Conservation (phyloP, 1,140 invertebrate genomes). For the Pseudachorutes palmiensis region DNA sequence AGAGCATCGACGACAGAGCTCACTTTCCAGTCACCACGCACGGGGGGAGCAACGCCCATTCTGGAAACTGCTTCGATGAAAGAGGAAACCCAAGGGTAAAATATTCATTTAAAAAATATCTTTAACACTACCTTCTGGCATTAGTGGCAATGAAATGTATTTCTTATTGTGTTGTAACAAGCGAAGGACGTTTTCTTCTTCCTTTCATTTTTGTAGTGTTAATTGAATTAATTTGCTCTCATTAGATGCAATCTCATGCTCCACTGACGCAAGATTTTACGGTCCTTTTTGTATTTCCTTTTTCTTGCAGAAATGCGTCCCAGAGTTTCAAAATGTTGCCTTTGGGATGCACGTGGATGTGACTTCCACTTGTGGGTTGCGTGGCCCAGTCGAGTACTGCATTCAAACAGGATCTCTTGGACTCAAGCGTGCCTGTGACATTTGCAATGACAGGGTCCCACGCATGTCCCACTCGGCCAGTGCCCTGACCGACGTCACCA, state of each 20-base stretch:
- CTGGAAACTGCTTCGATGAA: constrained; percentile 20
- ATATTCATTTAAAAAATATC: not conserved
- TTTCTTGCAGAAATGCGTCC: constrained; percentile 72
- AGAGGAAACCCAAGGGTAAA: constrained; percentile 21
- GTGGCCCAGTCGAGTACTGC: constrained; percentile 70
- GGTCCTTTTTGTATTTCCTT: constrained; percentile 1
- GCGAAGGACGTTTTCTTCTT: too few relatives aligned
- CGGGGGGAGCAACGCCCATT: constrained; percentile 16
- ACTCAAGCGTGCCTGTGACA: constrained; percentile 53
- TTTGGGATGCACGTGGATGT: constrained; percentile 77
- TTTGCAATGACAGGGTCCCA: constrained; percentile 49
- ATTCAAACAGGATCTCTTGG: constrained; percentile 66
- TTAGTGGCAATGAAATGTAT: too few relatives aligned
- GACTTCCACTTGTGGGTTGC: constrained; percentile 89
- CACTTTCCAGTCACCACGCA: too few relatives aligned
- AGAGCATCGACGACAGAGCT: not conserved
- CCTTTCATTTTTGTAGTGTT: too few relatives aligned
- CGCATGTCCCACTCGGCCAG: constrained; percentile 57
- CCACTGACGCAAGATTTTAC: too few relatives aligned
- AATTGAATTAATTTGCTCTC: too few relatives aligned
- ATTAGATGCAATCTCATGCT: too few relatives aligned
- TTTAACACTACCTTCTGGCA: not conserved
- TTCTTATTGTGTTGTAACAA: too few relatives aligned
- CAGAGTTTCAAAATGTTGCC: constrained; percentile 93
- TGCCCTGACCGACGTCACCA: constrained; percentile 86